Evolutionary conservation across 2,797 vertebrate species (phyloP).

Genomic region (Nothura maculosa): DNA sequence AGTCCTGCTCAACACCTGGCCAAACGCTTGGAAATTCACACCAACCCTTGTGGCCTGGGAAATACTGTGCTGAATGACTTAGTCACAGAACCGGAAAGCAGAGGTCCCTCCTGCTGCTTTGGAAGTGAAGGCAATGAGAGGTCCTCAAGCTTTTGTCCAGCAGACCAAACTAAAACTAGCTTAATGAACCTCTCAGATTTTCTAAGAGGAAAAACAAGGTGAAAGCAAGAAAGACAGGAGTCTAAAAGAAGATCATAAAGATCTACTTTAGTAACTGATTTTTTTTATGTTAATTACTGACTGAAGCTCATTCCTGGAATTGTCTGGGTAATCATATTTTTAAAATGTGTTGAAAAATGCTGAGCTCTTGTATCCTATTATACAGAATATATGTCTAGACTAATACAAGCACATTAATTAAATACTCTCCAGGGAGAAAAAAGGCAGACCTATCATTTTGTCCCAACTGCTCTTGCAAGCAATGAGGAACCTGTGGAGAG

Average conservation of each 20-base stretch:
- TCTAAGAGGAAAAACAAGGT: not conserved
- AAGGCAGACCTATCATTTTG: not conserved
- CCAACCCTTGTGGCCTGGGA: not conserved
- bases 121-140: not conserved
- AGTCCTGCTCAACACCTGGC: not conserved
- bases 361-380: not conserved
- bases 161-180: not conserved
- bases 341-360: not conserved
- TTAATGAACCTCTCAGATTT: not conserved
- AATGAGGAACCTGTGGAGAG: not conserved
- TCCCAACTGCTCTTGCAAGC: not conserved
- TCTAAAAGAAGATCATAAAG: not conserved
- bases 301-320: not conserved
- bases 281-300: not conserved
- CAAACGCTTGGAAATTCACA: not conserved
- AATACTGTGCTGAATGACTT: not conserved
- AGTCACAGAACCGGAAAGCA: not conserved
- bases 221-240: not conserved
- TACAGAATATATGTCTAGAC: not conserved
- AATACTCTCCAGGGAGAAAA: not conserved
- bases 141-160: not conserved
- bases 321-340: not conserved
- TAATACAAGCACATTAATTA: not conserved
- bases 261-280: not conserved
- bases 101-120: not conserved